Conservation (phyloP, 2,888 invertebrate genomes). For the Serrognathus titanus region DNA sequence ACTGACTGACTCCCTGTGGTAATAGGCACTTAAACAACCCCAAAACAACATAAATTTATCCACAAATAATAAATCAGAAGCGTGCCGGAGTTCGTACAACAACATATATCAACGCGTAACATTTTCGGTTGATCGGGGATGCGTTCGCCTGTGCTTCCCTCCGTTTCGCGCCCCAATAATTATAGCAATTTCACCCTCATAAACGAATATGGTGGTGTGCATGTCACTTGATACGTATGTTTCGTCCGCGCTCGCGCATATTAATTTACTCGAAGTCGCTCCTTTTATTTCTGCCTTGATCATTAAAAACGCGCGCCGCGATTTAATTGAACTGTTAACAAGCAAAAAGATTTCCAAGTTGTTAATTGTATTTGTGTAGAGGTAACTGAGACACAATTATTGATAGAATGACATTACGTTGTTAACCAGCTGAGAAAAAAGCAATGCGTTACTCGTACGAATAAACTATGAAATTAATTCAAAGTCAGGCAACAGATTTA, state of each 20-base stretch:
- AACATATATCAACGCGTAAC: neutral
- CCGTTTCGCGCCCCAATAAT: slow-evolving; percentile 1
- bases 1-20: neutral
- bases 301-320: too few species aligned
- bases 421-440: too few species aligned
- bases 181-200: neutral
- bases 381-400: too few species aligned
- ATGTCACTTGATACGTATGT: neutral
- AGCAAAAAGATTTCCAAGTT: too few species aligned
- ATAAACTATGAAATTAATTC: too few species aligned
- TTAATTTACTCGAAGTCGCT: neutral
- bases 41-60: neutral
- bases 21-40: neutral
- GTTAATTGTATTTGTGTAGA: too few species aligned
- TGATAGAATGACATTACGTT: too few species aligned
- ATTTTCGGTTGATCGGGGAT: neutral
- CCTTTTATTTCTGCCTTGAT: neutral
- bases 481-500: too few species aligned
- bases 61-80: neutral
- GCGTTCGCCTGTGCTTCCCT: too few species aligned
- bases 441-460: too few species aligned
- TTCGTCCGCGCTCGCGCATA: neutral
- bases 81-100: neutral
- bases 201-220: neutral
- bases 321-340: too few species aligned